Percentiles rank a stretch among this genome's conserved stretches.
phyloP scores from a whole-genome alignment of 30 jellyfish, hydroid and myxozoan genomes.

The Aurelia aurita complex sp. Pacific region DNA sequence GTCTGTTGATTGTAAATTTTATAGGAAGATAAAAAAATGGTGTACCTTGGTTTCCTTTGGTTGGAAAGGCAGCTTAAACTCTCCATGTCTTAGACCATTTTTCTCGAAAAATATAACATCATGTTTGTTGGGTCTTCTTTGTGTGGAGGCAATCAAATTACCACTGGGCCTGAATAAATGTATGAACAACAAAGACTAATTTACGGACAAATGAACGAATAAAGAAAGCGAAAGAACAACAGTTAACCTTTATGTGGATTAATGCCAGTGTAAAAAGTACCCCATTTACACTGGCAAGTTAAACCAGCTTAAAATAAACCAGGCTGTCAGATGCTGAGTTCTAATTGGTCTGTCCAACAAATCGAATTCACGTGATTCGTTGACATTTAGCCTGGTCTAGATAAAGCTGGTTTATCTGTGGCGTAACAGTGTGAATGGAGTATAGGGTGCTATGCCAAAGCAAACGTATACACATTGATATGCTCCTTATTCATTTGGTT shows the following conservation, averaged over 20 bases:
- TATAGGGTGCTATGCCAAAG: too few species aligned
- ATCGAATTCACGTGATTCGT: too few species aligned
- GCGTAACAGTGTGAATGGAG: too few species aligned
- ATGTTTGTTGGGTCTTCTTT: slow-evolving; percentile 89
- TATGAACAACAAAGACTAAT: not conserved
- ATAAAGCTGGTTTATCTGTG: too few species aligned
- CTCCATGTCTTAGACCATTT: slow-evolving; percentile 94
- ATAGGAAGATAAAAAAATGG: too few species aligned
- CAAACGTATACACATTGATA: not conserved
- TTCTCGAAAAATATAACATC: slow-evolving; percentile 85
- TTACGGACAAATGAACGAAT: not conserved
- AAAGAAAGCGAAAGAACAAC: not conserved
- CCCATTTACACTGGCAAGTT: too few species aligned
- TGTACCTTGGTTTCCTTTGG: slow-evolving; percentile 66
- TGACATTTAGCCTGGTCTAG: too few species aligned
- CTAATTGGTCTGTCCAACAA: too few species aligned
- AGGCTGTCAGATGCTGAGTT: too few species aligned
- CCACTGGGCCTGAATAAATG: slow-evolving; percentile 75
- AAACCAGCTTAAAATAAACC: too few species aligned
- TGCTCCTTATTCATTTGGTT: not conserved
- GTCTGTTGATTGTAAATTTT: too few species aligned
- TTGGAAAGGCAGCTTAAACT: slow-evolving; percentile 78
- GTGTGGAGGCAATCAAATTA: slow-evolving; percentile 81
- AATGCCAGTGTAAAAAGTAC: too few species aligned
- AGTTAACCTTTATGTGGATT: not conserved